phyloP scores from a whole-genome alignment of 1,140 invertebrate genomes.

The Sminthurides bifidus region DNA sequence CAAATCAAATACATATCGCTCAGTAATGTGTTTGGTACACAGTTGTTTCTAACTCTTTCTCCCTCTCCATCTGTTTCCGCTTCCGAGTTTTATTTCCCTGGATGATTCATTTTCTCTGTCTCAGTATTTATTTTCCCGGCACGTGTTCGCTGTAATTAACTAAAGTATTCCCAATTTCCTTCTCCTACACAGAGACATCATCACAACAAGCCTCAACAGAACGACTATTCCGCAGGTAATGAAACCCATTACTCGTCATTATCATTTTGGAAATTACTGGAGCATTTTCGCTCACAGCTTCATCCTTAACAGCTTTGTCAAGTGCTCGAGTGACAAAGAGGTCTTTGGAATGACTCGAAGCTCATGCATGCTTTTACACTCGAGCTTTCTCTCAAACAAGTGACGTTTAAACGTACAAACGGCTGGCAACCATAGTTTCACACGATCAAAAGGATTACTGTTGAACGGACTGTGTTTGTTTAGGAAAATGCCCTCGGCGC shows the following conservation, averaged over 20 bases:
- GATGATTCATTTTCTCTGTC: not conserved
- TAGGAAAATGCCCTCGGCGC: constrained; percentile 4
- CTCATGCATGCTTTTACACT: not conserved
- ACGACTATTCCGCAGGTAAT: no score
- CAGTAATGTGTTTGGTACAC: not conserved
- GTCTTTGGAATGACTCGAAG: not conserved
- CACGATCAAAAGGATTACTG: no score
- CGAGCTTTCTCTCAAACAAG: not conserved
- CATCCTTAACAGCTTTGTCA: not conserved
- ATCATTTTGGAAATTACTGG: no score
- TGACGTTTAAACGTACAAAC: no score
- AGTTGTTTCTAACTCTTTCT: not conserved
- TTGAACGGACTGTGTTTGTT: not conserved
- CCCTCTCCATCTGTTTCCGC: not conserved
- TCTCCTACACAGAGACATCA: constrained; percentile 14
- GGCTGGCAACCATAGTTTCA: no score
- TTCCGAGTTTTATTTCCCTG: not conserved
- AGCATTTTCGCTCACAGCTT: no score
- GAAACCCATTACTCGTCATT: no score
- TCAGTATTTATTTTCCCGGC: no score
- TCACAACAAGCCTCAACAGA: constrained; percentile 6
- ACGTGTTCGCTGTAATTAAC: no score
- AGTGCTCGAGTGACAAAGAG: not conserved
- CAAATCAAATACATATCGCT: not conserved
- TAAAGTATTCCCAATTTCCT: no score